Conservation (phyloP, 2,113 vertebrate species). For the Leiothrix lutea region DNA sequence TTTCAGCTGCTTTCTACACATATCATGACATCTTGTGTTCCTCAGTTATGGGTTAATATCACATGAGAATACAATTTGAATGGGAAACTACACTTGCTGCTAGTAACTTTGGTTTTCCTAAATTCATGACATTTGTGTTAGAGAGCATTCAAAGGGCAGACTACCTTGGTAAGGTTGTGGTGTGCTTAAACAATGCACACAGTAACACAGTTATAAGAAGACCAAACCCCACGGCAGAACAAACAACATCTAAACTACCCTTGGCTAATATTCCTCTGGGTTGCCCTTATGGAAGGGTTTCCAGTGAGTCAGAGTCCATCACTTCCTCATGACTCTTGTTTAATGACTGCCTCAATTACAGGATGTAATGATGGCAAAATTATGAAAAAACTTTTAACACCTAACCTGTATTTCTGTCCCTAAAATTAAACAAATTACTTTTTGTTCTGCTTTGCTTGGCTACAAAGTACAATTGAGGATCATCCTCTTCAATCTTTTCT, state of each 20-base stretch:
- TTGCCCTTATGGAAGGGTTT: rapidly evolving
- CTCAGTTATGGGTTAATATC: background rate
- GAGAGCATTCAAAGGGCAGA: background rate
- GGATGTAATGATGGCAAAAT: background rate
- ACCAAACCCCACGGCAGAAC: background rate
- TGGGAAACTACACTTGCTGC: background rate
- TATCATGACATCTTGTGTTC: background rate
- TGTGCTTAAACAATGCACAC: background rate
- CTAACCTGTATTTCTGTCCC: background rate
- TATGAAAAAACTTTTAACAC: background rate
- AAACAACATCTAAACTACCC: background rate
- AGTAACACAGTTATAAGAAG: background rate
- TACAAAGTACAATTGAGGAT: background rate
- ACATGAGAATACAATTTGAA: background rate
- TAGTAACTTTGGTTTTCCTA: background rate
- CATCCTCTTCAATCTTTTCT: background rate
- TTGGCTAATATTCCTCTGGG: background rate
- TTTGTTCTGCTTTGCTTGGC: background rate
- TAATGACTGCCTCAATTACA: background rate
- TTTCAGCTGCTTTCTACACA: background rate
- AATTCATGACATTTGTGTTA: background rate
- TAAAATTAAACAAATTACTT: background rate
- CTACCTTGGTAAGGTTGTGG: background rate
- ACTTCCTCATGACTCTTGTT: background rate
- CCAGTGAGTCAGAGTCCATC: background rate